Conservation (phyloP, 2,888 invertebrate genomes). For the Tetragnatha montana region DNA sequence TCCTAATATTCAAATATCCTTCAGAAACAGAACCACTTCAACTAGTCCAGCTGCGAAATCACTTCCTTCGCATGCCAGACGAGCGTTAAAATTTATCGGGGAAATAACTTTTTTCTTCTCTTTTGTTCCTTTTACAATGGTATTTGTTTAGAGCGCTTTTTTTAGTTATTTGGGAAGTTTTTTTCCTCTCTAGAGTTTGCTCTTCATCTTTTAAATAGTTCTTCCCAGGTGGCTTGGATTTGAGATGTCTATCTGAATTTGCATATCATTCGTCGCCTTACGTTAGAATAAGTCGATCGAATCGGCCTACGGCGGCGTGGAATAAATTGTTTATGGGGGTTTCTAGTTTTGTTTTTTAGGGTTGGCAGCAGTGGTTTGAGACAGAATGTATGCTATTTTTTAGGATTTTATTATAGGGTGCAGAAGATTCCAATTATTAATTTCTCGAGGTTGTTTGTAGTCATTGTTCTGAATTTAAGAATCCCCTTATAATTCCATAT, state of each 20-base stretch:
- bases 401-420: neutral
- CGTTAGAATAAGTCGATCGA: constrained; percentile 31
- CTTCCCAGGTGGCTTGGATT: constrained; percentile 58
- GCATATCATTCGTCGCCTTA: constrained; percentile 50
- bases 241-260: constrained; percentile 50
- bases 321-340: neutral
- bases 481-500: no score
- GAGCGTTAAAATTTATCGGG: neutral
- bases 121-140: neutral
- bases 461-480: neutral
- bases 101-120: constrained; percentile 4
- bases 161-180: neutral
- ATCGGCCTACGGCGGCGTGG: neutral
- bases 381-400: neutral
- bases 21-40: neutral
- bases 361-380: neutral
- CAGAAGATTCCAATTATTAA: neutral
- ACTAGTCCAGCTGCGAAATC: neutral
- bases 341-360: neutral
- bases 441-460: neutral
- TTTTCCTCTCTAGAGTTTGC: neutral
- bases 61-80: neutral
- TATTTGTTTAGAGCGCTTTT: neutral
- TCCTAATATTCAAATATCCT: constrained; percentile 41
- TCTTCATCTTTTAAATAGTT: constrained; percentile 28